Base-by-base conservation (phyloP, 2,888 invertebrate genomes). In the Drosophila anomalata region DNA sequence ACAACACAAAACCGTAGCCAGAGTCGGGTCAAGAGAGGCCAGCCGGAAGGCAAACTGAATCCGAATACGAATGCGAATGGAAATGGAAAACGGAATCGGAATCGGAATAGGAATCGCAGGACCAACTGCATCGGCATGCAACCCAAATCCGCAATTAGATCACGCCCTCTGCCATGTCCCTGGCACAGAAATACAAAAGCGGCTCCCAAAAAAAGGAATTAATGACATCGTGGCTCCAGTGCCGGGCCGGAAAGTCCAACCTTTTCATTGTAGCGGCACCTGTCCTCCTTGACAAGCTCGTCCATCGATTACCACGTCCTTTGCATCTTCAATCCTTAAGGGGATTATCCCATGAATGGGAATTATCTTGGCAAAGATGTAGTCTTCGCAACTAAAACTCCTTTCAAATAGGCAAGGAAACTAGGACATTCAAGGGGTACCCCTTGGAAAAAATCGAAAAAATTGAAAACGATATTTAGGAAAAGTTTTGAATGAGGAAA, bases 91-190 rank as follows among this genome's bases (percentile, higher is more conserved):
- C 14, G 11, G 48, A 48, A 29, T 29, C 11, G 31, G n/a, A 36
- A 26, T 17, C 24, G 11, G 48, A 36, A 26, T 50, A 6, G 48
- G 3, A 8, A 14, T 6, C 24, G n/a, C 9, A 46, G 41, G 44
- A 63, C 44, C 66, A 46, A 66, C 52, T 65, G 63, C 63, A 65
- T 52, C 66, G 66, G 44, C 51, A 51, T 36, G 66, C 63, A 44
- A 52, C 44, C 63, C 53, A 52, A 65, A 65, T 52, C 66, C 66
- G 63, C 63, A 65, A 65, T 66, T 65, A 65, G 53, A 65, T 53
- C 66, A 46, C 66, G 29, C 52, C 66, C 52, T 12, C 17, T 11
- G 44, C 52, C 52, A 20, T 29, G n/a, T 20, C 29, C 33, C n/a
- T n/a, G 36, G 36, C 36, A n/a, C 36, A n/a, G 56, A 57, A 57